These are phyloP conservation scores for Folsomia manolachei DNA, from an alignment of 2,888 invertebrate species.

Conservation along the genomic window DNA sequence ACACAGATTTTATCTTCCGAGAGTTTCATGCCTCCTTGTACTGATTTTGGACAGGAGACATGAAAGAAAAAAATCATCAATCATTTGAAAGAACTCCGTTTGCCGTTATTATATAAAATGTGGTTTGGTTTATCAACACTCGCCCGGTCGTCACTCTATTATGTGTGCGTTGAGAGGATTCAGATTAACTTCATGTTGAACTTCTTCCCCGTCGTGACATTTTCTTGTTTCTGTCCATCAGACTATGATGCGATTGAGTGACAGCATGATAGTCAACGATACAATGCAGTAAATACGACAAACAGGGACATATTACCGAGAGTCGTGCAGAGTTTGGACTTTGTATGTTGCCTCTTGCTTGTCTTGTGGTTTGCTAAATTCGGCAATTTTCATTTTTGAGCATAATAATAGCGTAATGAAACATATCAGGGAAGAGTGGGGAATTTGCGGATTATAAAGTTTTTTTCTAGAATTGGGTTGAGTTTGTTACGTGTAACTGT, in stretches of 20 bases:
- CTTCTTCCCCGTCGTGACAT: not conserved
- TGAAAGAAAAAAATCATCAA: not conserved
- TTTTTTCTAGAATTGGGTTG: no score
- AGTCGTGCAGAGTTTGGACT: not conserved
- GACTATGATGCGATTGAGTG: not conserved
- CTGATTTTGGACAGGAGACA: not conserved
- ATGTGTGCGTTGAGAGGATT: not conserved
- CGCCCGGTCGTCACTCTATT: not conserved
- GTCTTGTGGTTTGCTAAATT: no score
- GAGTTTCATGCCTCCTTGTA: no score
- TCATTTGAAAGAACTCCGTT: not conserved
- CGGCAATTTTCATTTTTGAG: not conserved
- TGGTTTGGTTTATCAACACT: not conserved
- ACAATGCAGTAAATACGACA: no score
- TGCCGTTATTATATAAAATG: not conserved
- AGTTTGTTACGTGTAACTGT: no score
- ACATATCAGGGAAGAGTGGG: no score
- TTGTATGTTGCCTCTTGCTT: no score
- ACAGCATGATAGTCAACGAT: no score
- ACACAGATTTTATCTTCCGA: not conserved
- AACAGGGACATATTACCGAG: no score
- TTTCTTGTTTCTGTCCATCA: slow-evolving; percentile 8
- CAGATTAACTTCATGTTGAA: not conserved
- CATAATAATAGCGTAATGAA: no score
- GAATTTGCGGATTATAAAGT: no score